phyloP scores from a whole-genome alignment of 1,140 invertebrate genomes.

The Laupala kohalensis region DNA sequence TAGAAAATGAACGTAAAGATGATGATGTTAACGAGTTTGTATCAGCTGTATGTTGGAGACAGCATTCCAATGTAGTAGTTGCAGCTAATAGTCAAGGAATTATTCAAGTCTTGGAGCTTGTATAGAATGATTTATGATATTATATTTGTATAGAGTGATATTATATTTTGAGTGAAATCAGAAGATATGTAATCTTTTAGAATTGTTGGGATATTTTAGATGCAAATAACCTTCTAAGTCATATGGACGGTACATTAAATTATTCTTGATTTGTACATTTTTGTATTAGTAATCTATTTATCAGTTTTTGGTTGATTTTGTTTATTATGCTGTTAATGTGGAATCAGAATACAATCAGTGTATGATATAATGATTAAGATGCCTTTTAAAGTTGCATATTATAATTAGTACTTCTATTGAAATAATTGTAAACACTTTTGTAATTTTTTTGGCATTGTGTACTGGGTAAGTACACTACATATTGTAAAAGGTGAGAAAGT shows the following conservation, averaged over 20 bases:
- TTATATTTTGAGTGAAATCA: no score
- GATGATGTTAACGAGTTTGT: slow-evolving; percentile 89
- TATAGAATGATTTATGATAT: slow-evolving; percentile 29
- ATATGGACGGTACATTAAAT: background rate
- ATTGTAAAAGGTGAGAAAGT: no score
- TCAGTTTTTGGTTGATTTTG: no score
- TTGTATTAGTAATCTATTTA: background rate
- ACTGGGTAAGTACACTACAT: no score
- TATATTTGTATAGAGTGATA: slow-evolving; percentile 5
- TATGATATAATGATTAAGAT: no score
- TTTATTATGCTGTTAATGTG: no score
- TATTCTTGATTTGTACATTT: background rate
- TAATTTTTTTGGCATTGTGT: no score
- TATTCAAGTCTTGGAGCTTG: slow-evolving; percentile 73
- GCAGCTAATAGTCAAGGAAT: slow-evolving; percentile 91
- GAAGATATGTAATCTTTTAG: background rate
- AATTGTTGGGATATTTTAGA: background rate
- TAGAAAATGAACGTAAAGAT: slow-evolving; percentile 66
- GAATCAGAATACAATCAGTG: no score
- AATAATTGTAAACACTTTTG: no score
- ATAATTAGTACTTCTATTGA: no score
- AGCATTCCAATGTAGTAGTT: slow-evolving; percentile 75
- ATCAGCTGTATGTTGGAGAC: slow-evolving; percentile 88
- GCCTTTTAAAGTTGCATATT: no score
- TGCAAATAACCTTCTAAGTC: background rate